Base-by-base conservation (phyloP, 2,888 invertebrate genomes). In the Lymantria dispar region DNA sequence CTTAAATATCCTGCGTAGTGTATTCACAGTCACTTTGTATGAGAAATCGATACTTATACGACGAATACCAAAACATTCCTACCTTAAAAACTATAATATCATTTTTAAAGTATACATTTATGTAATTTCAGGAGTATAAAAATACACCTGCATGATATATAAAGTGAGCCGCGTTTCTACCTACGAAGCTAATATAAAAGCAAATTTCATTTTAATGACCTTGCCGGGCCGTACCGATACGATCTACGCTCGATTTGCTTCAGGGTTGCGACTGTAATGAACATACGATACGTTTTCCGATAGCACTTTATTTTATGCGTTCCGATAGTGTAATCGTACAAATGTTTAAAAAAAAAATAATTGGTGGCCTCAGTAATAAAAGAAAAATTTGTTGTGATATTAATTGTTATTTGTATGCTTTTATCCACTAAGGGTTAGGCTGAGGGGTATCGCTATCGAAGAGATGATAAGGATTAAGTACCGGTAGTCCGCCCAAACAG, bases 151-250 rank as follows among this genome's bases (percentile, higher is more conserved):
- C 56, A 62, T 52, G 58, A 58, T 61, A 63, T 45, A 58, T 54
- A 50, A 48, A 54, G 54, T 53, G 58, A 58, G 59, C 56, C 54
- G 55, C 48, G 60, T 60, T 52, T 58, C 56, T 62, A 63, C 53
- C 52, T 22, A 22, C 22, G 22, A 52, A 59, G 64, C 66, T 72
- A 73, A 73, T 80, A 64, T 64, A 78, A 76, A 80, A 79, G 84
- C 83, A 87, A 87, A 88, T 88, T 86, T 87, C 81, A 87, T 86
- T 88, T 87, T 87, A 86, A 87, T 85, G 87, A 85, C 84, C 80
- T 64, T 54, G 62, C 64, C 64, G 61, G 71, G 70, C 68, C 60
- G 56, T 56, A 55, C 60, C 60, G 83, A 84, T 85, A 77, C 61
- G 64, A 84, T 85, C 85, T 76, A 64, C 64, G 74, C 72, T 78